These are phyloP conservation scores for Eupithecia subumbrata DNA, from an alignment of 2,888 invertebrate genomes.

Conservation along the genomic window DNA sequence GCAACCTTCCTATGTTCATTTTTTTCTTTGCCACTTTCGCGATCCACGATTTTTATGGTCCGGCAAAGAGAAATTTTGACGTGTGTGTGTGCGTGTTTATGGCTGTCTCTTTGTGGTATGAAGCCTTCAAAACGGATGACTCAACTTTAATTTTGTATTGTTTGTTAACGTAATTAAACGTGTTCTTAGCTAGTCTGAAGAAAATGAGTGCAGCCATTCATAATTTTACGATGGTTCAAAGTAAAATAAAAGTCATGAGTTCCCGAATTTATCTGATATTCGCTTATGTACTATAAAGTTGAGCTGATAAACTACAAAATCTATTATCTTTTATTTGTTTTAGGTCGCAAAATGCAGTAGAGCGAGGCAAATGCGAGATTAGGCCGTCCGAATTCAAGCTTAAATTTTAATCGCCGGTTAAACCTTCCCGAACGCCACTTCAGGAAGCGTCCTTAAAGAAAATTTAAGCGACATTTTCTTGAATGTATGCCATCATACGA, in stretches of 20 bases:
- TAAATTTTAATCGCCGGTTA: slow-evolving; percentile 76
- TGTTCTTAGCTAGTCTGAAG: neutral
- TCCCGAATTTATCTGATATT: neutral
- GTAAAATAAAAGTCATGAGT: too few relatives aligned
- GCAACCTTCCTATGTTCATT: neutral
- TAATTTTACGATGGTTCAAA: neutral
- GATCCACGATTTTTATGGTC: neutral
- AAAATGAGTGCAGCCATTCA: neutral
- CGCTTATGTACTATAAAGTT: neutral
- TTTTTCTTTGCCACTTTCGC: neutral
- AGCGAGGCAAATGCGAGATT: slow-evolving; percentile 72
- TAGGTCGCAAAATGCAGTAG: slow-evolving; percentile 71
- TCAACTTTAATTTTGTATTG: neutral
- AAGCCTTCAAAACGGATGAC: neutral
- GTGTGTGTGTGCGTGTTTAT: neutral
- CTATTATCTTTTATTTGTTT: slow-evolving; percentile 67
- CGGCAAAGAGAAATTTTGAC: neutral
- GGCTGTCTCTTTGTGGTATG: neutral
- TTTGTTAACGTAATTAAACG: neutral
- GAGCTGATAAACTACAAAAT: slow-evolving; percentile 46
- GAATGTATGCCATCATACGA: slow-evolving; percentile 59
- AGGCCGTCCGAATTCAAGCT: slow-evolving; percentile 77
- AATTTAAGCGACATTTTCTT: slow-evolving; percentile 69
- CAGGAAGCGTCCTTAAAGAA: slow-evolving; percentile 64
- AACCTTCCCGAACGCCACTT: slow-evolving; percentile 65